phyloP scores from a whole-genome alignment of 2,797 vertebrate species.

The Sebastes minor region DNA sequence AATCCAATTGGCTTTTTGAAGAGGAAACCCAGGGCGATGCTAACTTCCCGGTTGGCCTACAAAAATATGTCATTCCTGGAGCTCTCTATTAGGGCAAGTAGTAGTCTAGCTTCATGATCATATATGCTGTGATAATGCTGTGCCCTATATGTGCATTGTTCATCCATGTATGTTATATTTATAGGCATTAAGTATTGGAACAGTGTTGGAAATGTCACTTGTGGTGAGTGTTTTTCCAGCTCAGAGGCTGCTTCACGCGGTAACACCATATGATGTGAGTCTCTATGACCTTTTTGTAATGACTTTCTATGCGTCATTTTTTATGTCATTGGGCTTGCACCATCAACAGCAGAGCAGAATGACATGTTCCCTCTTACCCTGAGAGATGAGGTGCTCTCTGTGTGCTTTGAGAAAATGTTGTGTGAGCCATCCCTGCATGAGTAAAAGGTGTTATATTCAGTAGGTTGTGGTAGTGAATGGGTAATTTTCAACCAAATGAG shows the following conservation, averaged over 20 bases:
- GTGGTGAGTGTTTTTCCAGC: conserved; percentile 21
- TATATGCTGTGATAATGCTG: conserved; percentile 1
- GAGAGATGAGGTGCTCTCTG: not conserved
- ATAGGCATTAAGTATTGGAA: not conserved
- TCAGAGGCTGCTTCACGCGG: conserved; percentile 8
- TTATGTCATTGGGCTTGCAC: not conserved
- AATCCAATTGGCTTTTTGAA: no score
- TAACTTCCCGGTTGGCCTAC: no score
- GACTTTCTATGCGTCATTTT: conserved; percentile 27
- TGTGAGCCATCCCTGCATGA: not conserved
- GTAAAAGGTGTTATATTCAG: not conserved
- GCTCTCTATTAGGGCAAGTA: not conserved
- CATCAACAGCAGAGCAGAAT: not conserved
- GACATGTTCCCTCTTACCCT: not conserved
- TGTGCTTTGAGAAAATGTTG: not conserved
- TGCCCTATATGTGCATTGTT: conserved; percentile 43
- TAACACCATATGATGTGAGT: not conserved
- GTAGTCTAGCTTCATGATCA: not conserved
- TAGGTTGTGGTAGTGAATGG: not conserved
- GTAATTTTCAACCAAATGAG: conserved; percentile 13
- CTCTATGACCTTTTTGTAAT: conserved; percentile 49
- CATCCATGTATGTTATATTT: conserved; percentile 30
- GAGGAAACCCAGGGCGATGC: no score
- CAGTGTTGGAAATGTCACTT: conserved; percentile 5
- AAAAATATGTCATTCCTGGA: no score